Evolutionary conservation across 2,888 invertebrate species (phyloP).

Genomic region (Cacoxenus indagator): DNA sequence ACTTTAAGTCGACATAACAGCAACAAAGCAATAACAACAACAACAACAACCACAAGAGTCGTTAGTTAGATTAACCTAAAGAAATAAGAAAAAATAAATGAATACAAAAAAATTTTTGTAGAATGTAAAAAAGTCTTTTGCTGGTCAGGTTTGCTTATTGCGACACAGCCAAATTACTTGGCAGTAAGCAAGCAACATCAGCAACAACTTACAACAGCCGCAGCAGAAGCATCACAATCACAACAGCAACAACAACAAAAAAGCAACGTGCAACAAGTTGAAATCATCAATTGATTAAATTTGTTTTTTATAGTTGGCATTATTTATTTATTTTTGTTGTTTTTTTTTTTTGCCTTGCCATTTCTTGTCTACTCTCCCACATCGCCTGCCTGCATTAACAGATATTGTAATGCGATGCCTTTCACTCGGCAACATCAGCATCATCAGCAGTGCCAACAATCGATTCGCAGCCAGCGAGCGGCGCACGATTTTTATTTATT

Average conservation of each 20-base stretch:
- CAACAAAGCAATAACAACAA: slow-evolving; percentile 38
- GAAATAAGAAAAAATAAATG: slow-evolving; percentile 24
- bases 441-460: neutral
- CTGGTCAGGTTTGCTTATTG: slow-evolving; percentile 54
- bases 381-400: too few relatives aligned
- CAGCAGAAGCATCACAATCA: slow-evolving; percentile 23
- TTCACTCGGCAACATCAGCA: slow-evolving; percentile 46
- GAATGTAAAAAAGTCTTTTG: slow-evolving; percentile 59
- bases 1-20: neutral
- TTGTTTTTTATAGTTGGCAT: slow-evolving; percentile 37
- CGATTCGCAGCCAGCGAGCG: slow-evolving; percentile 31
- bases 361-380: too few relatives aligned
- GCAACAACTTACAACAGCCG: slow-evolving; percentile 39
- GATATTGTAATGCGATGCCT: slow-evolving; percentile 56
- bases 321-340: slow-evolving; percentile 42
- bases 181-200: slow-evolving; percentile 44
- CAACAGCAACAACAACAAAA: too few relatives aligned
- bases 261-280: slow-evolving; percentile 36
- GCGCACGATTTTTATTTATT: slow-evolving; percentile 63
- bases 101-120: too few relatives aligned
- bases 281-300: slow-evolving; percentile 62
- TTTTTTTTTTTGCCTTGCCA: neutral
- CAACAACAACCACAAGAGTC: slow-evolving; percentile 24
- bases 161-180: slow-evolving; percentile 58
- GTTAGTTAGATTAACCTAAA: slow-evolving; percentile 25